These are phyloP conservation scores for Emydoidea blandingii DNA, from an alignment of 2,797 vertebrate species.

Conservation along the genomic window DNA sequence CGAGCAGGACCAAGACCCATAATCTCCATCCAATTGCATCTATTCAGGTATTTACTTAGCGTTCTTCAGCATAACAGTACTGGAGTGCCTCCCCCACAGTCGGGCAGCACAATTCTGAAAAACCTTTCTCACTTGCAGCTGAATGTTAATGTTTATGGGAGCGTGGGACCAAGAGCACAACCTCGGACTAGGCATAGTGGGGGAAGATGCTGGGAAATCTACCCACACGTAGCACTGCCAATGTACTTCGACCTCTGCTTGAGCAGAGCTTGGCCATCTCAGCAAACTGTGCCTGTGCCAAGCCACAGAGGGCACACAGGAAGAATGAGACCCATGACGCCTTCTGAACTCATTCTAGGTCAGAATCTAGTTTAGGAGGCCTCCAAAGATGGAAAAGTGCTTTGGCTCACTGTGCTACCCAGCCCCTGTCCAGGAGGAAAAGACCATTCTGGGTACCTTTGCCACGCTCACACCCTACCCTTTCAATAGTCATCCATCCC, in stretches of 20 bases:
- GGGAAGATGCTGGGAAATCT: accelerated
- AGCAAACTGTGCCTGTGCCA: not conserved
- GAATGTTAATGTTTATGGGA: not conserved
- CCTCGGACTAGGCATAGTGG: accelerated
- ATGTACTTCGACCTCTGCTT: not conserved
- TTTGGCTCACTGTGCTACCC: not conserved
- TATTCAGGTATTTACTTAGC: not conserved
- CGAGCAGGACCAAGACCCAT: not conserved
- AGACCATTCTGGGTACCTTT: not conserved
- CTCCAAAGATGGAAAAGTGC: not conserved
- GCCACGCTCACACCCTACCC: accelerated
- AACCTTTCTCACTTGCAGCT: not conserved
- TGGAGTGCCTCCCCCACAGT: not conserved
- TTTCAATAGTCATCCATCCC: not conserved
- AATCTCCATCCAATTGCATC: accelerated
- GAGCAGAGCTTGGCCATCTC: not conserved
- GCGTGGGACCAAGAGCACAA: not conserved
- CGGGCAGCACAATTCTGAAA: not conserved
- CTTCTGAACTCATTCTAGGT: not conserved
- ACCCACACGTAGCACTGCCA: not conserved
- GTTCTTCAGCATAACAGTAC: not conserved
- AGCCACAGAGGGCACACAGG: not conserved
- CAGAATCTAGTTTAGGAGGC: not conserved
- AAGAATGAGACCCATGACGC: not conserved
- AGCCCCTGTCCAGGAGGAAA: not conserved